A percentile compares a stretch with the other conserved stretches of the same genome.
phyloP scores from a whole-genome alignment of 2,888 invertebrate genomes.

The Branchellion lobata region DNA sequence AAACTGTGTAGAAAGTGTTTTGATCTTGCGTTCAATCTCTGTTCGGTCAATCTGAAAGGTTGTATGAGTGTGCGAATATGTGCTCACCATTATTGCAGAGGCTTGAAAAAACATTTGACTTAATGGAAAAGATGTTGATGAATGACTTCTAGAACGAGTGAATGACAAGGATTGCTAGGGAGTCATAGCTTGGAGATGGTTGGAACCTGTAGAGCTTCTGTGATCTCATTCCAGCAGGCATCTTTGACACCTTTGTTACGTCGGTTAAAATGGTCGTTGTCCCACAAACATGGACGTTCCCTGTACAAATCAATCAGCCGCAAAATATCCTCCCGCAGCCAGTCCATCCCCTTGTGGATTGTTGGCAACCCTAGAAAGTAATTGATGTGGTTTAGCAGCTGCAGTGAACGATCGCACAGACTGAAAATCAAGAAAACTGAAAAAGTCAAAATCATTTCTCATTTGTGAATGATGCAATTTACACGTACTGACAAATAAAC shows the following conservation, averaged over 20 bases:
- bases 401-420: no score
- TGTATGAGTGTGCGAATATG: no score
- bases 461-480: no score
- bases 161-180: no score
- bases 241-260: constrained; percentile 32
- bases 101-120: neutral
- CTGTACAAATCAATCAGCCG: constrained; percentile 39
- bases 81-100: no score
- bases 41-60: constrained; percentile 17
- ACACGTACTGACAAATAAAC: no score
- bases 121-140: no score
- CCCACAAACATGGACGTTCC: constrained; percentile 40
- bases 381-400: no score
- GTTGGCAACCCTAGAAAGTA: neutral
- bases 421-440: no score
- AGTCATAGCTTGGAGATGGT: no score
- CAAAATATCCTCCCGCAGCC: constrained; percentile 37
- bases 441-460: no score
- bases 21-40: constrained; percentile 38
- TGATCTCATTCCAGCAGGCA: constrained; percentile 38
- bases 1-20: constrained; percentile 36
- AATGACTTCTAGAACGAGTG: no score
- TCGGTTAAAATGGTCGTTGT: constrained; percentile 33
- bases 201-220: constrained; percentile 24
- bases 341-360: constrained; percentile 20